Percentiles rank a stretch among this genome's conserved stretches.
These are phyloP conservation scores for Tachypleus tridentatus DNA, from an alignment of 1,140 invertebrate genomes.

Conservation along the genomic window DNA sequence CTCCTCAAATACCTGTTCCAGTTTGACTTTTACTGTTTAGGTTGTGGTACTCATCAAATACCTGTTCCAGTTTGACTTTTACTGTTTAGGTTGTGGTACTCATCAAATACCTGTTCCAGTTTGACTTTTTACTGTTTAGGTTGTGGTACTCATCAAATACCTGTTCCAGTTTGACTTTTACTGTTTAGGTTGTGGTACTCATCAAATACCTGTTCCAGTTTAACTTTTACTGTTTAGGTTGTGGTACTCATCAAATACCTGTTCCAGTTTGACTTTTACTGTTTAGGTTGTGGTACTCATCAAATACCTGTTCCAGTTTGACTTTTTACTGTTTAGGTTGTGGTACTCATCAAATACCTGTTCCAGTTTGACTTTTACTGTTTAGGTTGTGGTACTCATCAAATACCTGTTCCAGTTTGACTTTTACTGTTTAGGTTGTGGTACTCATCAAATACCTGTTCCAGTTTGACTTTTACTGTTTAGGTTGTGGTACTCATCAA, in stretches of 20 bases:
- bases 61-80: constrained; percentile 89
- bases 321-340: constrained; percentile 68
- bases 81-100: constrained; percentile 75
- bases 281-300: constrained; percentile 78
- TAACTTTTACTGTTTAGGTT: constrained; percentile 62
- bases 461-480: constrained; percentile 75
- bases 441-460: constrained; percentile 95
- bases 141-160: constrained; percentile 91
- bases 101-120: constrained; percentile 95
- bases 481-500: constrained; percentile 90
- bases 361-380: constrained; percentile 87
- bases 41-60: constrained; percentile 92
- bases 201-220: constrained; percentile 98
- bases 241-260: constrained; percentile 94
- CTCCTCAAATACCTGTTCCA: constrained; percentile 96
- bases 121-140: constrained; percentile 72
- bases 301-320: constrained; percentile 96
- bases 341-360: constrained; percentile 92
- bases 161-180: constrained; percentile 91
- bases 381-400: constrained; percentile 78
- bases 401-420: constrained; percentile 98
- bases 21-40: constrained; percentile 71
- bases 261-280: constrained; percentile 87
- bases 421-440: constrained; percentile 64
- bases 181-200: constrained; percentile 72